phyloP scores from a whole-genome alignment of 2,113 vertebrate genomes.

The Saccopteryx leptura region DNA sequence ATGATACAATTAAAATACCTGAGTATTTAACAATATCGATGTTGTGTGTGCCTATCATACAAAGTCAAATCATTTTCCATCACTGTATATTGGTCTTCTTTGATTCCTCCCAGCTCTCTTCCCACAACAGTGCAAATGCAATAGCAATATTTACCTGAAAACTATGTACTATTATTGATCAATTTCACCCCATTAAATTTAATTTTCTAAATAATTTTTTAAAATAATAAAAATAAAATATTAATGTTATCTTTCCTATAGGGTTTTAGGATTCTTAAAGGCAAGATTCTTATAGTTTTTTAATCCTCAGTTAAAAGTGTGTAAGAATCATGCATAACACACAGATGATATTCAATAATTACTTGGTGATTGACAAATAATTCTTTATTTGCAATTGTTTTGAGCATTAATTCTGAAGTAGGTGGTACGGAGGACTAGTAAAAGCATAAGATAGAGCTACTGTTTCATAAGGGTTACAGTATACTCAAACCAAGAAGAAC shows the following conservation, averaged over 20 bases:
- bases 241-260: not conserved
- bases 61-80: too few species aligned
- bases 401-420: not conserved
- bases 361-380: conserved; percentile 10
- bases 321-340: not conserved
- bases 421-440: not conserved
- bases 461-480: not conserved
- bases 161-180: too few species aligned
- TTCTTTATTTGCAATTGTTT: not conserved
- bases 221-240: too few species aligned
- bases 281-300: not conserved
- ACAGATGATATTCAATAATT: not conserved
- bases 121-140: too few species aligned
- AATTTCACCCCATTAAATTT: too few species aligned
- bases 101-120: too few species aligned
- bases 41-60: not conserved
- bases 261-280: not conserved
- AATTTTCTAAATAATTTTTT: too few species aligned
- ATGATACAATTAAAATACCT: not conserved
- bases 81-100: too few species aligned
- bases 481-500: conserved; percentile 23
- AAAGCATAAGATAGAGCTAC: not conserved
- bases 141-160: too few species aligned
- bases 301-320: not conserved
- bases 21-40: conserved; percentile 33